Conservation (phyloP, 2,888 invertebrate species). For the Flexamia atlantica region DNA sequence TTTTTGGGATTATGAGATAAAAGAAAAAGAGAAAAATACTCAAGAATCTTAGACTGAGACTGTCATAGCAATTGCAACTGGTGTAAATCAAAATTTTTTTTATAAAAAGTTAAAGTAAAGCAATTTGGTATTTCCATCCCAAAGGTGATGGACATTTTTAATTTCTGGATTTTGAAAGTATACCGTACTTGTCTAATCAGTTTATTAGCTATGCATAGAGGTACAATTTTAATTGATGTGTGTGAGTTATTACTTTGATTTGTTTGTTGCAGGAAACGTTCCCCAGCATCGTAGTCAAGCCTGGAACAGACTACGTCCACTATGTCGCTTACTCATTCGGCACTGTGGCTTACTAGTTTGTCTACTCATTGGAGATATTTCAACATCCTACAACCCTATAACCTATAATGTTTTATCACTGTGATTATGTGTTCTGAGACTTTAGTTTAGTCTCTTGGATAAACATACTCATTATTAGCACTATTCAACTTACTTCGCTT, state of each 20-base stretch:
- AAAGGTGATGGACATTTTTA: too few relatives aligned
- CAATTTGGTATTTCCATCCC: too few relatives aligned
- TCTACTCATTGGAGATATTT: background rate
- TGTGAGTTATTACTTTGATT: slow-evolving; percentile 44
- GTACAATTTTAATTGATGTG: too few relatives aligned
- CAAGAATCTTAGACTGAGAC: too few relatives aligned
- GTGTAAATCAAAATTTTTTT: too few relatives aligned
- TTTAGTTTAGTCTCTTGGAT: slow-evolving; percentile 2
- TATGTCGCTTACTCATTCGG: slow-evolving; percentile 87
- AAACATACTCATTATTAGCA: background rate
- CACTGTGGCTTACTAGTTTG: slow-evolving; percentile 64
- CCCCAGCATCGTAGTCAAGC: slow-evolving; percentile 84
- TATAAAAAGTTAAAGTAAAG: too few relatives aligned
- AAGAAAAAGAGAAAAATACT: too few relatives aligned
- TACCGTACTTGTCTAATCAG: too few relatives aligned
- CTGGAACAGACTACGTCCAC: slow-evolving; percentile 85
- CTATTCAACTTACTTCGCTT: background rate
- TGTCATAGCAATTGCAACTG: too few relatives aligned
- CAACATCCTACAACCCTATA: background rate
- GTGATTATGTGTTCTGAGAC: slow-evolving; percentile 6
- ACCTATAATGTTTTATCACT: background rate
- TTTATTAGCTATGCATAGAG: too few relatives aligned
- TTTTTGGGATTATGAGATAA: too few relatives aligned
- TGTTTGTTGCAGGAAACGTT: slow-evolving; percentile 82
- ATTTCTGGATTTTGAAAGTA: too few relatives aligned